A percentile compares a stretch with the other conserved stretches of the same genome.
Evolutionary conservation across 2,888 invertebrate species (phyloP).

Genomic region (Cryptops parisi): DNA sequence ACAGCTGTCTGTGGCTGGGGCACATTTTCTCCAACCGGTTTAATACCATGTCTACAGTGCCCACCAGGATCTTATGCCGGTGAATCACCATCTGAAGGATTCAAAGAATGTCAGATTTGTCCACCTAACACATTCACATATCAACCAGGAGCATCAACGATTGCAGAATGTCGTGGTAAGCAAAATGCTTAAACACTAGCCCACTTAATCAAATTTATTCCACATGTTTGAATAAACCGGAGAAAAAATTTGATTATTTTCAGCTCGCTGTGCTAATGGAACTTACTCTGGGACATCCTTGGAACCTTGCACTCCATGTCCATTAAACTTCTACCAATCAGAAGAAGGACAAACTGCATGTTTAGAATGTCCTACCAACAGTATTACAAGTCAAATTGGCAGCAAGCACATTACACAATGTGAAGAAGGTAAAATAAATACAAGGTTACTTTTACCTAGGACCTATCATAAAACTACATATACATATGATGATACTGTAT

Average conservation of each 20-base stretch:
- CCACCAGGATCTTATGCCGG: constrained; percentile 79
- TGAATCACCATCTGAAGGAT: constrained; percentile 76
- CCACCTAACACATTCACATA: constrained; percentile 78
- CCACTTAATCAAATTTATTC: no score
- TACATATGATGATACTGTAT: no score
- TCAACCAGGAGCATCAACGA: constrained; percentile 74
- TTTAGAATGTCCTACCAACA: constrained; percentile 77
- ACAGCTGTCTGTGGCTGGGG: constrained; percentile 84
- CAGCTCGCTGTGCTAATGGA: constrained; percentile 73
- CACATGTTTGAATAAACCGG: no score
- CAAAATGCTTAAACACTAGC: not conserved
- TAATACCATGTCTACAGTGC: constrained; percentile 87
- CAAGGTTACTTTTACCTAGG: no score
- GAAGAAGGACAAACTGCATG: constrained; percentile 69
- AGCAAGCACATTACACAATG: constrained; percentile 73
- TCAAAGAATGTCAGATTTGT: constrained; percentile 86
- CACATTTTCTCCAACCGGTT: constrained; percentile 84
- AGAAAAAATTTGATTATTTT: constrained; percentile 14
- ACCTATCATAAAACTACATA: no score
- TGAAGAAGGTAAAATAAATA: constrained; percentile 41
- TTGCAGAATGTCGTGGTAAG: constrained; percentile 53
- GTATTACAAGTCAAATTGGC: constrained; percentile 67
- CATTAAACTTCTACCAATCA: constrained; percentile 81
- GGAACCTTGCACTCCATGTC: constrained; percentile 85
- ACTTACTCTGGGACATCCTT: constrained; percentile 84